phyloP scores from a whole-genome alignment of 2,888 invertebrate species.

The Vanessa cardui region DNA sequence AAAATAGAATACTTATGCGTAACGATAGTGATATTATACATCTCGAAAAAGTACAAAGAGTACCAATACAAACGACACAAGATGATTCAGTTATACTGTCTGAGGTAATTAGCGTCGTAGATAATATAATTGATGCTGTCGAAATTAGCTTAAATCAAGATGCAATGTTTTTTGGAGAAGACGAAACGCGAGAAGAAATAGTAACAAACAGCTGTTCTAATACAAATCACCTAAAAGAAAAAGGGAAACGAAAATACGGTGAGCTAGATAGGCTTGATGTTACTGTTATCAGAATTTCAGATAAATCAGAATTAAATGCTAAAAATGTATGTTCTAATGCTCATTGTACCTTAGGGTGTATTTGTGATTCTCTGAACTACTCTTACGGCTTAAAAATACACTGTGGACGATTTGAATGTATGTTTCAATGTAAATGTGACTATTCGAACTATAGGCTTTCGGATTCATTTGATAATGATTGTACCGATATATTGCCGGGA shows the following conservation, averaged over 20 bases:
- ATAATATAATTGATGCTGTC: slow-evolving; percentile 83
- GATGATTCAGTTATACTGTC: slow-evolving; percentile 37
- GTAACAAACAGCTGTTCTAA: slow-evolving; percentile 18
- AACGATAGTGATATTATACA: slow-evolving; percentile 46
- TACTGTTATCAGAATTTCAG: slow-evolving; percentile 83
- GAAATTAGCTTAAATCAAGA: slow-evolving; percentile 84
- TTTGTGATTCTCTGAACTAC: slow-evolving; percentile 84
- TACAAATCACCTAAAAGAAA: slow-evolving; percentile 55
- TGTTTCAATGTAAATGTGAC: slow-evolving; percentile 80
- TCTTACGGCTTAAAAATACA: slow-evolving; percentile 77
- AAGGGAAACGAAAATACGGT: slow-evolving; percentile 60
- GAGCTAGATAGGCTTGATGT: slow-evolving; percentile 86
- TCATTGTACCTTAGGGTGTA: slow-evolving; percentile 85
- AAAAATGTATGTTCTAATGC: slow-evolving; percentile 73
- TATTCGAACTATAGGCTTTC: slow-evolving; percentile 58
- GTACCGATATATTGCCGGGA: slow-evolving; percentile 56
- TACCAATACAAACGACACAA: slow-evolving; percentile 17
- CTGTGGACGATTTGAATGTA: slow-evolving; percentile 84
- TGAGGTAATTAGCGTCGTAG: slow-evolving; percentile 70
- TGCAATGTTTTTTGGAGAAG: slow-evolving; percentile 61
- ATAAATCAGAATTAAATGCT: slow-evolving; percentile 44
- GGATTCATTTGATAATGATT: slow-evolving; percentile 51
- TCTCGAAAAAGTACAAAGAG: slow-evolving; percentile 9
- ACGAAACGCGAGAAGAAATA: slow-evolving; percentile 57
- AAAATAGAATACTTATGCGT: slow-evolving; percentile 80